phyloP scores from a whole-genome alignment of 1,140 invertebrate species.

The Oedothorax gibbosus region DNA sequence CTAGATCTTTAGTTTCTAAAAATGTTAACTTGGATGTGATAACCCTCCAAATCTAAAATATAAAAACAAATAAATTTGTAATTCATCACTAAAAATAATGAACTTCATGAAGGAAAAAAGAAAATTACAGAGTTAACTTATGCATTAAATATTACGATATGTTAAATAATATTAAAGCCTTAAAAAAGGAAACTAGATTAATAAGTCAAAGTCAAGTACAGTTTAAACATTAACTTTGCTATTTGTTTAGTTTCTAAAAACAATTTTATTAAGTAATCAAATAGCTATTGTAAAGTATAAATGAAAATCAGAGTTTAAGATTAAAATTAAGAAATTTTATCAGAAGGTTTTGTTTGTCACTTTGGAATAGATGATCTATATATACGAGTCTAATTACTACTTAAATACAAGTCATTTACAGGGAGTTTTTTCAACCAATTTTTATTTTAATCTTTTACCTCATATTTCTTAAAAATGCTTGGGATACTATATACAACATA shows the following conservation, averaged over 20 bases:
- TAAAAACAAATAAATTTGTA: constrained; percentile 5
- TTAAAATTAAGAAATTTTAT: no score
- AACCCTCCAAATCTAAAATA: constrained; percentile 70
- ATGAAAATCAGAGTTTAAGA: no score
- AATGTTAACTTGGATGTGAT: constrained; percentile 71
- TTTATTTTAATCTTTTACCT: constrained; percentile 64
- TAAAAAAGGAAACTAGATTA: not conserved
- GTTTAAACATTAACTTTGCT: no score
- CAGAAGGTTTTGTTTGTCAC: no score
- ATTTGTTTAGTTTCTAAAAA: no score
- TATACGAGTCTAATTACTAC: not conserved
- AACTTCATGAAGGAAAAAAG: not conserved
- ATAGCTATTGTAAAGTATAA: no score
- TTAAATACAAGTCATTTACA: not conserved
- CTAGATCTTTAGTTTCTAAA: constrained; percentile 72
- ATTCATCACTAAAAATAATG: not conserved
- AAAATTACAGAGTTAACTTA: no score
- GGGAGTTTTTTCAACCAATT: not conserved
- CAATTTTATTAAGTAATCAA: no score
- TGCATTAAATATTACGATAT: no score
- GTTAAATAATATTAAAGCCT: not conserved
- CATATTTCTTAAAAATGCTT: constrained; percentile 67
- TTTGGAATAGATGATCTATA: not conserved
- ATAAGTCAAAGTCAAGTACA: no score
- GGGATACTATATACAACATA: constrained; percentile 69